A percentile compares a stretch with the other conserved stretches of the same genome.
Conservation (phyloP, 23 tunicate genomes). For the Trididemnum miniatum region DNA sequence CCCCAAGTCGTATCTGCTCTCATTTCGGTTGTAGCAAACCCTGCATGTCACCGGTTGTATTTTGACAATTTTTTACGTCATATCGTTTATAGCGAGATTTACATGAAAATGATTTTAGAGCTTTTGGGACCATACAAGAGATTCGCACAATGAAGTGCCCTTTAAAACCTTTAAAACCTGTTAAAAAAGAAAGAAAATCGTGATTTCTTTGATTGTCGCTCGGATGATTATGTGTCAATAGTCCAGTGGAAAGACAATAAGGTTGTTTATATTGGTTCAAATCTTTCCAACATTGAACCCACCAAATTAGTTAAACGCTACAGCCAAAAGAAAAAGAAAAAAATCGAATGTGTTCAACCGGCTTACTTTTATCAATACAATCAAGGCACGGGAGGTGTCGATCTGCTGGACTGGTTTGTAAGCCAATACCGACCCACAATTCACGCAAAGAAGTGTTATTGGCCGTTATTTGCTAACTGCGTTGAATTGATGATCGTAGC, state of each 20-base stretch:
- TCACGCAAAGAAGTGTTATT: slow-evolving; percentile 24
- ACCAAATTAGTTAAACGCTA: slow-evolving; percentile 26
- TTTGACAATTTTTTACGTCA: slow-evolving; percentile 6
- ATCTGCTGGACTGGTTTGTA: slow-evolving; percentile 21
- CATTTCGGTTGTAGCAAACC: slow-evolving; percentile 12
- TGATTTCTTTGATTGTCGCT: slow-evolving; percentile 9
- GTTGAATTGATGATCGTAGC: neutral
- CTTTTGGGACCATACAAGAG: slow-evolving; percentile 11
- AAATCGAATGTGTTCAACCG: slow-evolving; percentile 18
- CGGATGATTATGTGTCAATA: slow-evolving; percentile 9
- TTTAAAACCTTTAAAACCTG: neutral
- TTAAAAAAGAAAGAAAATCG: slow-evolving; percentile 9
- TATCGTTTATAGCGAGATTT: slow-evolving; percentile 12
- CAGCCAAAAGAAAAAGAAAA: slow-evolving; percentile 17
- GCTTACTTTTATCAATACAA: neutral
- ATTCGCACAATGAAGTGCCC: slow-evolving; percentile 23
- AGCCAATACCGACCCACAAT: slow-evolving; percentile 18
- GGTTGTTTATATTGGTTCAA: slow-evolving; percentile 23
- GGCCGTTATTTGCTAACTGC: slow-evolving; percentile 18
- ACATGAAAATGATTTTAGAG: slow-evolving; percentile 6
- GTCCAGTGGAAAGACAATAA: slow-evolving; percentile 27
- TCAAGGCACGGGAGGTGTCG: slow-evolving; percentile 31
- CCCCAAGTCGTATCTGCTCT: slow-evolving; percentile 13
- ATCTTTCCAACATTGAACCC: neutral
- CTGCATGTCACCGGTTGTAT: slow-evolving; percentile 3